Evolutionary conservation across 2,797 vertebrate genomes (phyloP), one percentile per base, ranked within the genome.

Genomic region (Cirrhinus molitorella): DNA sequence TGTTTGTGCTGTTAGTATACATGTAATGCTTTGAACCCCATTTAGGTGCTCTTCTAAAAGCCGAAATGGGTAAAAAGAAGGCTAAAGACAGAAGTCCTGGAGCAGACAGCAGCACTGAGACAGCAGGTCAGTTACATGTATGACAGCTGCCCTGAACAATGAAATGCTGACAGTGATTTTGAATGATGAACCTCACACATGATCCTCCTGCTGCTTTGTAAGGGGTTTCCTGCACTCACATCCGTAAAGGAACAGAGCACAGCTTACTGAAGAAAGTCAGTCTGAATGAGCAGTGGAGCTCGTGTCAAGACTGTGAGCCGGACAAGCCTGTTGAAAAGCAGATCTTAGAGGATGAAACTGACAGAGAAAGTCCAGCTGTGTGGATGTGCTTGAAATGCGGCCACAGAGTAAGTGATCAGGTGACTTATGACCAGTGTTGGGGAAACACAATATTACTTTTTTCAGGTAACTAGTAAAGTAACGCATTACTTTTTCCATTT

Each of bases 331-430:
- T 6, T 45, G 87, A 92, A 71, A 89, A 90, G 9, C 31, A 93
- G 72, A 89, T 90, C 14, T 37, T 85, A 1, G 92, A 91, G 61
- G 86, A 90, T 3, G 14, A 86, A 0, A 83, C 88, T 19, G 89
- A 91, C n/a, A 89, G 83, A 21, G 95, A 95, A 87, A 77, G 87
- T n/a, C 86, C 91, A 59, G 87, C 90, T 0, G 80, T 98, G 87
- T 99, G 98, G 98, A 93, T 98, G 86, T 99, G 98, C 93, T 94
- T 99, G 85, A 98, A 98, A 94, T 99, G 98, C 87, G 97, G 97
- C 76, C 96, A 99, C 83, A 96, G 95, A 94, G 98, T 99, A 95
- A 92, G 94, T 61, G 86, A 47, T 25, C n/a, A 14, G 47, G 11
- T n/a, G 19, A 53, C 5, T 51, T 66, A 3, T 31, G n/a, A 19